Evolutionary conservation across 1,140 invertebrate species (phyloP).

Genomic region (Anastatus disparis): DNA sequence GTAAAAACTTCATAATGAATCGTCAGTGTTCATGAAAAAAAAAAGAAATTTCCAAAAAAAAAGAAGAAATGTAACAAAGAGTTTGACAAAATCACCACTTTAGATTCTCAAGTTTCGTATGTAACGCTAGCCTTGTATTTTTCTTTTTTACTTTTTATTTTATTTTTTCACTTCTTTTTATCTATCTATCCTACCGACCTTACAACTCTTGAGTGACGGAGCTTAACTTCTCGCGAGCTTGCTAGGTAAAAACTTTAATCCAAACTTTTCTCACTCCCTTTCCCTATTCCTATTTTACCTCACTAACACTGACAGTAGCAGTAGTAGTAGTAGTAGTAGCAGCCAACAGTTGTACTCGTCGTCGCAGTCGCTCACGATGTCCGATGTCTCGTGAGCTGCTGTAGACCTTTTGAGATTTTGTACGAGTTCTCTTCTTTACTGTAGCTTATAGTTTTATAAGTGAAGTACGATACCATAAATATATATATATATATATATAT

Average conservation of each 20-base stretch:
- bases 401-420: neutral
- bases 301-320: no score
- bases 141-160: neutral
- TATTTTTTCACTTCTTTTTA: neutral
- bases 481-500: no score
- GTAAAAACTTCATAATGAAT: conserved; percentile 41
- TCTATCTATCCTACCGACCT: neutral
- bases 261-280: conserved; percentile 48
- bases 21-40: no score
- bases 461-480: no score
- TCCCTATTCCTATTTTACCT: no score
- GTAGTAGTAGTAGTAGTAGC: no score
- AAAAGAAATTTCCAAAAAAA: no score
- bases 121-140: conserved; percentile 8
- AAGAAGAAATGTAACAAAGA: neutral
- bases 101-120: conserved; percentile 33
- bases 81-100: conserved; percentile 39
- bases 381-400: neutral
- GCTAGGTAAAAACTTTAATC: conserved; percentile 53
- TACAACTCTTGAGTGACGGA: conserved; percentile 42
- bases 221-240: conserved; percentile 56
- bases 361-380: no score
- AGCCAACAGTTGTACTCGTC: conserved; percentile 5
- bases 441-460: neutral
- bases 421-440: neutral